These are phyloP conservation scores for Beris chalybata DNA, from an alignment of 2,888 invertebrate genomes.

Conservation along the genomic window DNA sequence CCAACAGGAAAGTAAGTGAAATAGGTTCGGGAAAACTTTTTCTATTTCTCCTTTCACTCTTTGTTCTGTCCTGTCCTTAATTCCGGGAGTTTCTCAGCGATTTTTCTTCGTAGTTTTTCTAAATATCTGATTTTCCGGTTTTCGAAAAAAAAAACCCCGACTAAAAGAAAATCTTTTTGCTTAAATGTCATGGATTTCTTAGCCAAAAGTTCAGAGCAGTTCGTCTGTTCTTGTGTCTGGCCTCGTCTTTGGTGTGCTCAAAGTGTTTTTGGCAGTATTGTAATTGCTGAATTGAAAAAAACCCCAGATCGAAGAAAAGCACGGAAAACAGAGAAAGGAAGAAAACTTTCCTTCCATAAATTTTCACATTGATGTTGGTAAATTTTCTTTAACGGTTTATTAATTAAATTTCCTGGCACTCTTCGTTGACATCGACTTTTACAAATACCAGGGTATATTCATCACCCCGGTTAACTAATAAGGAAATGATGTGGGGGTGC, in stretches of 20 bases:
- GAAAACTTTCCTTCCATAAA: slow-evolving; percentile 8
- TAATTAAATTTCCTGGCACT: slow-evolving; percentile 20
- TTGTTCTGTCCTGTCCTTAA: too few relatives aligned
- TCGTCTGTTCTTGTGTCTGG: neutral
- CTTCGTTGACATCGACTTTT: slow-evolving; percentile 20
- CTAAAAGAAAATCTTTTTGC: too few relatives aligned
- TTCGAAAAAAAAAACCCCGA: too few relatives aligned
- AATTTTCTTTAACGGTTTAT: slow-evolving; percentile 17
- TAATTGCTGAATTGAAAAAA: neutral
- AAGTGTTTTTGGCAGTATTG: slow-evolving; percentile 9
- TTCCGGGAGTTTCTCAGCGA: too few relatives aligned
- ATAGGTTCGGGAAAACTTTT: too few relatives aligned
- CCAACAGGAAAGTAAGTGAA: too few relatives aligned
- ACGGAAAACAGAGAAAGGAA: neutral
- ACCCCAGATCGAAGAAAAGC: neutral
- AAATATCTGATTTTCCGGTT: too few relatives aligned
- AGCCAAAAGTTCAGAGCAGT: neutral
- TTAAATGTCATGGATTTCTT: neutral
- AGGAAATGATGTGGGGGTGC: too few relatives aligned
- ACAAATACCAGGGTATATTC: neutral
- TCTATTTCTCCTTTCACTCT: too few relatives aligned
- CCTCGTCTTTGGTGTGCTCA: neutral
- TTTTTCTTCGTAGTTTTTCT: too few relatives aligned
- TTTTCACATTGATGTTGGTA: neutral
- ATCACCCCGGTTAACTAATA: too few relatives aligned